Conservation (phyloP, 2,113 vertebrate species). For the Amphiprion percula region DNA sequence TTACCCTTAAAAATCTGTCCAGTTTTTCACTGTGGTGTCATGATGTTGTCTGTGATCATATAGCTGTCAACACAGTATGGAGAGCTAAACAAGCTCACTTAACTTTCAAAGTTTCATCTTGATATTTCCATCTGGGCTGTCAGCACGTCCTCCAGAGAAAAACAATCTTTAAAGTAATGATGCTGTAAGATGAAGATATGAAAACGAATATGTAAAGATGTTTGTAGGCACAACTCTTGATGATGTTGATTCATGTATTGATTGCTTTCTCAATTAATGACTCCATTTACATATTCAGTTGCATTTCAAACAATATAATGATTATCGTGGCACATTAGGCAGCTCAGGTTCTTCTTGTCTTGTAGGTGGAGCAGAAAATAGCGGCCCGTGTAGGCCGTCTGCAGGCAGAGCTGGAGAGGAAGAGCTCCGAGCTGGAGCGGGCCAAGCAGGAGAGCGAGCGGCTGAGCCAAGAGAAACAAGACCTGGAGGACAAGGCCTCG, state of each 20-base stretch:
- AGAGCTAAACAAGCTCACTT: too few species aligned
- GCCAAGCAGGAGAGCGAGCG: slow-evolving; percentile 93
- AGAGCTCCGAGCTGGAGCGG: slow-evolving; percentile 95
- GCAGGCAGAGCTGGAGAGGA: slow-evolving; percentile 95
- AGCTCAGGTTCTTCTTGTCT: slow-evolving; percentile 17
- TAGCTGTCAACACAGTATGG: too few species aligned
- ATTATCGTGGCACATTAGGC: not conserved
- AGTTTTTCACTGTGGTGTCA: too few species aligned
- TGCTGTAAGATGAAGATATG: not conserved
- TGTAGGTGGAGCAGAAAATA: slow-evolving; percentile 96
- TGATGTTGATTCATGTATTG: not conserved
- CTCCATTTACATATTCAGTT: not conserved
- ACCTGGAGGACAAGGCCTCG: slow-evolving; percentile 93
- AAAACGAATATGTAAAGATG: not conserved
- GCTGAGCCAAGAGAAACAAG: slow-evolving; percentile 95
- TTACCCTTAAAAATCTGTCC: not conserved
- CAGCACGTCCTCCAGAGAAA: too few species aligned
- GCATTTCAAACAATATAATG: not conserved
- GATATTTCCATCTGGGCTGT: too few species aligned
- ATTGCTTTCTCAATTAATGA: not conserved
- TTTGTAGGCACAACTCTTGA: not conserved
- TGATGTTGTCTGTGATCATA: too few species aligned
- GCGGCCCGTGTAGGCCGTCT: slow-evolving; percentile 94
- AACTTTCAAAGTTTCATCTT: too few species aligned
- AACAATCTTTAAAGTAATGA: too few species aligned